Conservation (phyloP, 53 echinoderm and acorn worm species). For the Astropecten irregularis region DNA sequence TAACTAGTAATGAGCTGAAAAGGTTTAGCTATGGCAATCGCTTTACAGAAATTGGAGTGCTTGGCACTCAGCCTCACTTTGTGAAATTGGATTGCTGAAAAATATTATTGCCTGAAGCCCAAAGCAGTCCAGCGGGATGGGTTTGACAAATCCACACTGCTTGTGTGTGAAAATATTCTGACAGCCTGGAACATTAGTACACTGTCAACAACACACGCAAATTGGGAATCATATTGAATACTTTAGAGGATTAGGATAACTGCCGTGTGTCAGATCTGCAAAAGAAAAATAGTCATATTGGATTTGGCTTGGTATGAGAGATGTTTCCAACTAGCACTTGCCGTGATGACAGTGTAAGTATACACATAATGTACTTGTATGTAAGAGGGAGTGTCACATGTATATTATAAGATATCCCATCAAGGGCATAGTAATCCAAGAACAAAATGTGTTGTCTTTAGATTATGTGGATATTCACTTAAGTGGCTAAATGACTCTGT, state of each 20-base stretch:
- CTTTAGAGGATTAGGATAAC: conserved; percentile 4
- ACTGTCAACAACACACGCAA: not conserved
- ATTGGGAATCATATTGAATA: conserved; percentile 4
- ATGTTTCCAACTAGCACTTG: conserved; percentile 9
- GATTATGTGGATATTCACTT: too few species aligned
- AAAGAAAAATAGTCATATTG: not conserved
- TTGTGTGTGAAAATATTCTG: too few species aligned
- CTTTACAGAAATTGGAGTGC: conserved; percentile 34
- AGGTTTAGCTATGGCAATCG: not conserved
- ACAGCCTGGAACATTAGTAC: too few species aligned
- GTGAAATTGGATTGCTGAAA: conserved; percentile 41
- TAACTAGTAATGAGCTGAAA: too few species aligned
- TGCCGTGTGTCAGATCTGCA: not conserved
- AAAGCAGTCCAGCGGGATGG: not conserved
- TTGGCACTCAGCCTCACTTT: conserved; percentile 5
- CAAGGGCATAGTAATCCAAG: too few species aligned
- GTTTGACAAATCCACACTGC: too few species aligned
- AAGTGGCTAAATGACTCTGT: too few species aligned
- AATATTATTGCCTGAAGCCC: not conserved
- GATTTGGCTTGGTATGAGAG: not conserved
- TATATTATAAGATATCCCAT: too few species aligned
- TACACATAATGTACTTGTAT: too few species aligned
- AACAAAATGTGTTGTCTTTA: too few species aligned
- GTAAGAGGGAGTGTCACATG: too few species aligned
- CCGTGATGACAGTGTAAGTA: conserved; percentile 1